Conservation (phyloP, 2,797 vertebrate genomes). For the Gallinago solitaria region DNA sequence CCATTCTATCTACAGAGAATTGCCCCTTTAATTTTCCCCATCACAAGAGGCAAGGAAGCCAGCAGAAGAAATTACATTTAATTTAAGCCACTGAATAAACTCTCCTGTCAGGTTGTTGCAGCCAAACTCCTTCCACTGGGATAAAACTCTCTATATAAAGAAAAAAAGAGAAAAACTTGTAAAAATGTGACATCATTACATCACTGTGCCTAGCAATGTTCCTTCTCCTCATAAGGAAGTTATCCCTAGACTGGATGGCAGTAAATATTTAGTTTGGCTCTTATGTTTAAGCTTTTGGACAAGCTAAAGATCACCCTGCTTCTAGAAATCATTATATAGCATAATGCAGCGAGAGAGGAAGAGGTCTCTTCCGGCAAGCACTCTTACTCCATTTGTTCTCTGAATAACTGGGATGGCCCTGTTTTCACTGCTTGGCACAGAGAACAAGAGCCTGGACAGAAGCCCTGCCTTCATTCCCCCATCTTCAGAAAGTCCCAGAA, state of each 20-base stretch:
- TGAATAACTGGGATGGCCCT: not conserved
- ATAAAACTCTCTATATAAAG: not conserved
- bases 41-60: not conserved
- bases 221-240: conserved; percentile 47
- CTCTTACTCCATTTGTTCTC: not conserved
- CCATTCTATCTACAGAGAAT: not conserved
- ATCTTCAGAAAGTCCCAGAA: not conserved
- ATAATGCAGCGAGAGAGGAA: accelerated
- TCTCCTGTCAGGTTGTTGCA: not conserved
- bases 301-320: not conserved
- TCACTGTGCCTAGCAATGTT: not conserved
- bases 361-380: not conserved
- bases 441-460: not conserved
- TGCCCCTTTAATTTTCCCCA: not conserved
- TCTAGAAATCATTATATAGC: conserved; percentile 23
- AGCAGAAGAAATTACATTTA: not conserved
- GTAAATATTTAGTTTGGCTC: conserved; percentile 53
- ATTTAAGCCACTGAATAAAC: not conserved
- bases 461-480: not conserved
- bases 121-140: not conserved
- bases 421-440: not conserved
- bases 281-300: not conserved
- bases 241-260: not conserved
- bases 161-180: not conserved
- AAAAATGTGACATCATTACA: conserved; percentile 7